Conservation (phyloP, 2,888 invertebrate species). For the Mamestra brassicae region DNA sequence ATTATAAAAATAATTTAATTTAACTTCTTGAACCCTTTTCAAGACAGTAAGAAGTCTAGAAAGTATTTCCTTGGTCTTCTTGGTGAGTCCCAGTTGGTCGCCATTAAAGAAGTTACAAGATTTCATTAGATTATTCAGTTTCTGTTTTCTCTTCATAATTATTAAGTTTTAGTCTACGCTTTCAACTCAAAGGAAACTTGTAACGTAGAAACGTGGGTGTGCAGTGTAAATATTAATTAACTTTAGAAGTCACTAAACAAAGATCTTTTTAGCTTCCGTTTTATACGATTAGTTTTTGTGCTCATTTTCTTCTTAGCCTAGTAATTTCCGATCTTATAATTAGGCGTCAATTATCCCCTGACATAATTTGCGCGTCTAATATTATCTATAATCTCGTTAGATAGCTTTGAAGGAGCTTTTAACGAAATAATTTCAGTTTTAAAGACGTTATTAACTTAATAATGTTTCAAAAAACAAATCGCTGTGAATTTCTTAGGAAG, state of each 20-base stretch:
- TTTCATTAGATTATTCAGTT: conserved; percentile 65
- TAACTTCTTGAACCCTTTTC: conserved; percentile 42
- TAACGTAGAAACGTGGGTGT: conserved; percentile 6
- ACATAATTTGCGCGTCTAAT: conserved; percentile 23
- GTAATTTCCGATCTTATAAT: conserved; percentile 47
- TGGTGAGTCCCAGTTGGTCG: conserved; percentile 59
- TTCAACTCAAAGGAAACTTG: conserved; percentile 19
- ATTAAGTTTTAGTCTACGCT: conserved; percentile 44
- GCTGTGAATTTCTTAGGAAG: conserved; percentile 39
- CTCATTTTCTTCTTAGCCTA: conserved; percentile 20
- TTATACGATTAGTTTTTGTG: conserved; percentile 9
- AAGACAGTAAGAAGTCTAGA: conserved; percentile 46
- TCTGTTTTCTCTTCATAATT: conserved; percentile 61
- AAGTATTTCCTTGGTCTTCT: conserved; percentile 64
- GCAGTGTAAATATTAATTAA: conserved; percentile 25
- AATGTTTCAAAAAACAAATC: conserved; percentile 51
- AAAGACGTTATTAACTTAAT: conserved; percentile 44
- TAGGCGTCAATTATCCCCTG: conserved; percentile 38
- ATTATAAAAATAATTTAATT: conserved; percentile 40
- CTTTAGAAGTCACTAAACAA: not conserved
- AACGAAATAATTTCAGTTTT: conserved; percentile 20
- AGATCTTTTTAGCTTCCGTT: conserved; percentile 9
- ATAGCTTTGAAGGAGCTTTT: conserved; percentile 5
- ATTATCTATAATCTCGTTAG: conserved; percentile 22
- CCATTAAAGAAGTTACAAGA: conserved; percentile 63